Evolutionary conservation across 2,113 vertebrate genomes (phyloP).

Genomic region (Dasyurus viverrinus): DNA sequence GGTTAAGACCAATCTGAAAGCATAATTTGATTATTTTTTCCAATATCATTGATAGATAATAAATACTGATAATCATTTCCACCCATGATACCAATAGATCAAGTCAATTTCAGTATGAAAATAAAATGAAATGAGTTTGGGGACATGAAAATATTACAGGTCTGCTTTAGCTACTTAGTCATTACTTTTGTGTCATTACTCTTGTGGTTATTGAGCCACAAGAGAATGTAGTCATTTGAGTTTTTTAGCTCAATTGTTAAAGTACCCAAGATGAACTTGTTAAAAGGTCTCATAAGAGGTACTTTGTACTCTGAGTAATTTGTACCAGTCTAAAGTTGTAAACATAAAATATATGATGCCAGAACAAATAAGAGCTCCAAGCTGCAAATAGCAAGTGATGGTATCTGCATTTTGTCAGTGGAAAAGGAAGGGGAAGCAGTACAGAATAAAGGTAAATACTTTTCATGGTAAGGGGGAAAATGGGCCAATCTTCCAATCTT

Average conservation of each 20-base stretch:
- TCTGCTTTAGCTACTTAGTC: conserved; percentile 65
- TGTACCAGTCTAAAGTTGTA: conserved; percentile 64
- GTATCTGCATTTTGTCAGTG: conserved; percentile 54
- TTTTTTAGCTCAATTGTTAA: conserved; percentile 62
- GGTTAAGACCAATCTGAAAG: conserved; percentile 68
- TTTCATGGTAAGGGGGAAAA: neutral
- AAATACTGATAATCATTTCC: conserved; percentile 68
- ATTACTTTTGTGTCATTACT: conserved; percentile 69
- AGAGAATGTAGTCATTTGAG: conserved; percentile 52
- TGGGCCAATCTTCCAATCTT: conserved; percentile 41
- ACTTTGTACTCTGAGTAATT: conserved; percentile 57
- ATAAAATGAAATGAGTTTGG: conserved; percentile 76
- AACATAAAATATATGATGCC: conserved; percentile 71
- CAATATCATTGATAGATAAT: conserved; percentile 70
- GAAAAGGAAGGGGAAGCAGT: conserved; percentile 12
- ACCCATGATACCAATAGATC: conserved; percentile 77
- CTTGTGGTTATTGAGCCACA: conserved; percentile 69
- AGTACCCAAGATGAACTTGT: conserved; percentile 62
- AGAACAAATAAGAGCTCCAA: conserved; percentile 68
- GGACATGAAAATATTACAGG: conserved; percentile 55
- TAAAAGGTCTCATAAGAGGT: conserved; percentile 64
- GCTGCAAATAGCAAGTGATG: conserved; percentile 52
- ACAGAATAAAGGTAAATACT: conserved; percentile 47
- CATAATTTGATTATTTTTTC: conserved; percentile 70
- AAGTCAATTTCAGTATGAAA: conserved; percentile 77